Percentiles rank a stretch among this genome's conserved stretches.
Evolutionary conservation across 2,797 vertebrate genomes (phyloP).

Genomic region (Tapera naevia): DNA sequence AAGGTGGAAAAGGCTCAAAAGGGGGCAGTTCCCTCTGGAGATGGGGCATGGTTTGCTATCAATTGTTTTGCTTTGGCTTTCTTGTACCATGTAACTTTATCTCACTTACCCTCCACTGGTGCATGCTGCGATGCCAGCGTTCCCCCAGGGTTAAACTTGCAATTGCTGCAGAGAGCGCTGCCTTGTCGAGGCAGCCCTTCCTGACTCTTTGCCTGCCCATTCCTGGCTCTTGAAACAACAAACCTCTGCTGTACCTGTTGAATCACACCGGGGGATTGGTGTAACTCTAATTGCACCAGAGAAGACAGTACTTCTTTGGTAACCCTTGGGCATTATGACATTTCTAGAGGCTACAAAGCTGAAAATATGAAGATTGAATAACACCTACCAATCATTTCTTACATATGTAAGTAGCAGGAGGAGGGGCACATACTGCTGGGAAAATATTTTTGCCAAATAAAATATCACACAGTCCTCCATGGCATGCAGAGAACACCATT

Average conservation of each 20-base stretch:
- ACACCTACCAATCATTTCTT: neutral
- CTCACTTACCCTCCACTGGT: neutral
- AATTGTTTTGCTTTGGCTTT: neutral
- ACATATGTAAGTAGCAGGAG: neutral
- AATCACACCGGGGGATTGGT: neutral
- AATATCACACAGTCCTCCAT: neutral
- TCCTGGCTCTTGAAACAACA: neutral
- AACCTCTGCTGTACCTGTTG: neutral
- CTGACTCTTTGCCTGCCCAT: neutral
- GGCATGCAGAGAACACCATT: slow-evolving; percentile 5
- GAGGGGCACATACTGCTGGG: neutral
- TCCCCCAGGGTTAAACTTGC: neutral
- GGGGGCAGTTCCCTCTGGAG: neutral
- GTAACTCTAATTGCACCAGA: neutral
- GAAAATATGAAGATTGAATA: neutral
- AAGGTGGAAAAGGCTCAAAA: neutral
- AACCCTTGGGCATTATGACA: neutral
- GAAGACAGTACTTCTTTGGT: neutral
- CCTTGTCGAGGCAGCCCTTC: neutral
- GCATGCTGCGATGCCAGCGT: neutral
- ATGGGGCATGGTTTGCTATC: neutral
- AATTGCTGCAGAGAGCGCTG: neutral
- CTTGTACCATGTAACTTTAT: neutral
- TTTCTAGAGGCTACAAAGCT: slow-evolving; percentile 8
- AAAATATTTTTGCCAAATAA: slow-evolving; percentile 14